Percentiles rank a stretch among this genome's conserved stretches.
phyloP scores from a whole-genome alignment of 2,797 vertebrate species.

The Danio tinwini region DNA sequence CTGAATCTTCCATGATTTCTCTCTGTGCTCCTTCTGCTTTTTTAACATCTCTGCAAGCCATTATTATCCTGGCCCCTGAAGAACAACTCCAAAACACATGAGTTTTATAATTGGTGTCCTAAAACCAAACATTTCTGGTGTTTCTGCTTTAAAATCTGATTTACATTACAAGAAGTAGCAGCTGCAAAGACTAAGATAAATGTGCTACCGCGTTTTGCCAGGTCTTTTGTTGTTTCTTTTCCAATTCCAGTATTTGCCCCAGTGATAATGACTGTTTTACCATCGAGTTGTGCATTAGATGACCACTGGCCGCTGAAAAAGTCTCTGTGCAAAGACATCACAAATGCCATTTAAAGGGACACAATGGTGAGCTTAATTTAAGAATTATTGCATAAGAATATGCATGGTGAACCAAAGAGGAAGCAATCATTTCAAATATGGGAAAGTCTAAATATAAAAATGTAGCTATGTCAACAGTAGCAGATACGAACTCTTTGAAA shows the following conservation, averaged over 20 bases:
- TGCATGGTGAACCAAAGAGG: not conserved
- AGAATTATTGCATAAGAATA: not conserved
- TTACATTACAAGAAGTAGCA: not conserved
- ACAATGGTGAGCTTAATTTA: not conserved
- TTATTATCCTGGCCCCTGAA: conserved; percentile 81
- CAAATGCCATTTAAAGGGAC: not conserved
- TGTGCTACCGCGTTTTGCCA: conserved; percentile 61
- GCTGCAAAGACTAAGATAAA: not conserved
- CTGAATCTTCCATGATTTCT: conserved; percentile 78
- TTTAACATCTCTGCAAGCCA: conserved; percentile 81
- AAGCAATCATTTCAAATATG: not conserved
- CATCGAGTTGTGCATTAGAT: conserved; percentile 57
- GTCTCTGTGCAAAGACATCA: conserved; percentile 38
- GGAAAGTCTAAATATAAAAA: not conserved
- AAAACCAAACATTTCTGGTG: not conserved
- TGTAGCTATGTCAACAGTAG: not conserved
- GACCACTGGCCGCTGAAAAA: conserved; percentile 60
- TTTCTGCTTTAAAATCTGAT: not conserved
- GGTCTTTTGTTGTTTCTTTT: conserved; percentile 62
- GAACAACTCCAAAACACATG: conserved; percentile 33
- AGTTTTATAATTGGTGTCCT: conserved; percentile 1
- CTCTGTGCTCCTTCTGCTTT: conserved; percentile 78
- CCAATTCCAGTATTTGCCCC: conserved; percentile 67
- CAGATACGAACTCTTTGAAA: not conserved
- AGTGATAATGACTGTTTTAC: conserved; percentile 65